A percentile compares a stretch with the other conserved stretches of the same genome.
Evolutionary conservation across 2,888 invertebrate genomes (phyloP).

Genomic region (Agonopterix subpropinquella): DNA sequence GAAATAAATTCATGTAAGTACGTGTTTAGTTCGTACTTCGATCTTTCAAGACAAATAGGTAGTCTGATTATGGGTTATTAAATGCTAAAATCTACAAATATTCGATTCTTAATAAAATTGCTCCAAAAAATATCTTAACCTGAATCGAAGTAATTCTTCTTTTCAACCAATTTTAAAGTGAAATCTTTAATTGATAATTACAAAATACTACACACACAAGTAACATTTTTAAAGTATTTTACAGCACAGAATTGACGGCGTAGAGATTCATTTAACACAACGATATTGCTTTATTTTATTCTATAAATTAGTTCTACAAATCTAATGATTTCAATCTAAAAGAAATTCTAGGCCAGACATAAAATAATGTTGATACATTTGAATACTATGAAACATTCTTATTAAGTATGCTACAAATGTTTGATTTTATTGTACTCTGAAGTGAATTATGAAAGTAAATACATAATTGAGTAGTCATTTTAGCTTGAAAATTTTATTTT

Average conservation of each 20-base stretch:
- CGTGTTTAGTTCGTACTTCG: no score
- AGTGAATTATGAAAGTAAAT: no score
- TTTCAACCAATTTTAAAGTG: neutral
- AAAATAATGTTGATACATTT: neutral
- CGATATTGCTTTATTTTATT: constrained; percentile 38
- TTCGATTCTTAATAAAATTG: neutral
- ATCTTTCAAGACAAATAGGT: no score
- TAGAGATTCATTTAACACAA: constrained; percentile 66
- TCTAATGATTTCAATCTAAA: constrained; percentile 24
- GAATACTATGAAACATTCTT: neutral
- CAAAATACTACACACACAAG: constrained; percentile 41
- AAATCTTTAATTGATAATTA: neutral
- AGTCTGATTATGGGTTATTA: no score
- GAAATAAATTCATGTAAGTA: no score
- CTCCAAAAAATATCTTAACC: neutral
- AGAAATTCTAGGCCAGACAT: neutral
- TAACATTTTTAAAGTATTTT: constrained; percentile 54
- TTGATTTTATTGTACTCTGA: neutral
- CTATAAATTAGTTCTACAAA: constrained; percentile 45
- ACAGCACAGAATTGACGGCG: constrained; percentile 73
- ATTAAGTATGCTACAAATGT: neutral
- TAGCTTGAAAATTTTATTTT: neutral
- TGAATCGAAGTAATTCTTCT: neutral
- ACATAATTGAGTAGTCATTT: no score
- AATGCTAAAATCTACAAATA: no score